Evolutionary conservation across 2,113 vertebrate genomes (phyloP), one percentile per base, ranked within the genome.

Genomic region (Polypterus bichir): DNA sequence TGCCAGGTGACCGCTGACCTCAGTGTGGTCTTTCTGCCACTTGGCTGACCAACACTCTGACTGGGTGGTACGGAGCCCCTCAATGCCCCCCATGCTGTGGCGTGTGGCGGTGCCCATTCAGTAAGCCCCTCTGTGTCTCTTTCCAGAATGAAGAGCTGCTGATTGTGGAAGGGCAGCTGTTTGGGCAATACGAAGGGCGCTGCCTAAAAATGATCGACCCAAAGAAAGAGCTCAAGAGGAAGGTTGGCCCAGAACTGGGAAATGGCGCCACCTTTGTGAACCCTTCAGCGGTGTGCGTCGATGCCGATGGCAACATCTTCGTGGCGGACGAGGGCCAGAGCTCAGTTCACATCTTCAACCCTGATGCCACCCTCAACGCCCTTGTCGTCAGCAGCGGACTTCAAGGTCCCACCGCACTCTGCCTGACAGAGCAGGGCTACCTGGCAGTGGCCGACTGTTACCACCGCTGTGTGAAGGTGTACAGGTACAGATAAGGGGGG

Each of bases 391-490:
- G 49, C 6, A 51, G 69, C 47, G 68, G 72, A 10, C 10, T 59
- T 57, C 62, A 66, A 49, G 60, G 61, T 5, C 72, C 58, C 4
- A 55, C 48, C 4, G 55, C 66, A 3, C 47, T 74, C 64, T 67
- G 54, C 9, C 9, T 69, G 49, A n/a, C 61, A 65, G 69, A 71
- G 0, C 46, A 70, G 5, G 68, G 62, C 3, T 46, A 69, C 7
- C 46, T 72, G 5, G 58, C 64, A 63, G 65, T 65, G 55, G 49
- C 58, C 44, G 64, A 63, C 54, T 72, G 54, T 58, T 72, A 76
- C 48, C 46, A 69, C 59, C 59, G 63, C 7, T 65, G 57, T 54
- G 61, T 68, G 59, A 76, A 79, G 71, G 60, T 69, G 48, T 66
- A 62, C 3, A 64, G 11, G 5, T 72, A 64, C 63, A 73, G 59